Base-by-base conservation (phyloP, 2,113 vertebrate genomes). In the Calidris pugnax region DNA sequence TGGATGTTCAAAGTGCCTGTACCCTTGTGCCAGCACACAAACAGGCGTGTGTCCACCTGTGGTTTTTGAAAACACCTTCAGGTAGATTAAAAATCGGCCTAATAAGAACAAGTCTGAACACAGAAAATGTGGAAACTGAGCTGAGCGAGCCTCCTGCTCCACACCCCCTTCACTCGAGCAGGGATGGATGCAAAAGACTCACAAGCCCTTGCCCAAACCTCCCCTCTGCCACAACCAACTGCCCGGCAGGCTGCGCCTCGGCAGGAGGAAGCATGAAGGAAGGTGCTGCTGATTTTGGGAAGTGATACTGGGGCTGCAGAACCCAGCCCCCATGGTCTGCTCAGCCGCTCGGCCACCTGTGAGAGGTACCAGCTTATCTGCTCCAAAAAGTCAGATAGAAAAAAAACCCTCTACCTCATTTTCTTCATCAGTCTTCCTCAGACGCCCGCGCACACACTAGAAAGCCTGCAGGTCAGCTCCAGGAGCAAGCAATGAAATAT, bases 251-350 rank as follows among this genome's bases (percentile, higher is more conserved):
- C 67, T 85, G 35, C 47, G 86, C 37, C 69, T 55, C 3, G 2
- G 81, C 51, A 27, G 76, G 48, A 43, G 33, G 60, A 32, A 63
- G 76, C 21, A 30, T 0, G 10, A 43, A 76, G 21, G 56, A 72
- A 66, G 48, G 12, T 18, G 8, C 48, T 47, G 7, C 35, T 69
- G 55, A 56, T 30, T 80, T 86, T 57, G 47, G n/a, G 41, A 94
- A 50, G 43, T 0, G 8, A 55, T 84, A 74, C 14, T 50, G n/a
- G 30, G n/a, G 50, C 63, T 79, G 21, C 67, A 90, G 62, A 83
- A 41, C 35, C 30, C 0, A 0, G 16, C 12, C 7, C 20, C 39
- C 22, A 19, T 7, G 14, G 18, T 22, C 60, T 67, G 51, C 71
- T 67, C 3, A 10, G 62, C 89, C 27, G 51, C 71, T 62, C 2